Evolutionary conservation across 2,113 vertebrate species (phyloP).

Genomic region (Thryonomys swinderianus): DNA sequence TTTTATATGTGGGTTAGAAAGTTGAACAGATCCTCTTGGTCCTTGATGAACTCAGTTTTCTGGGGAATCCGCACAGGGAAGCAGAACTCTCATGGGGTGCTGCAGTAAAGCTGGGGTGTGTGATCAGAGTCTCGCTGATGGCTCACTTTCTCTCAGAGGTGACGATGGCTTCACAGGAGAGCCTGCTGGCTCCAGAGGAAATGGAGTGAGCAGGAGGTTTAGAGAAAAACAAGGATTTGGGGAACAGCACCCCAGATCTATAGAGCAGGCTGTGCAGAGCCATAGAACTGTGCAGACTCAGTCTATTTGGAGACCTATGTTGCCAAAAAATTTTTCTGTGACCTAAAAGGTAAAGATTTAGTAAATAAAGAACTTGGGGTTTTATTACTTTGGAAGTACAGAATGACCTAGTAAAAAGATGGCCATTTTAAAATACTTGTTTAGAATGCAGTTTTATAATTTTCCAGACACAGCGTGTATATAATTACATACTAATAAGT

Average conservation of each 20-base stretch:
- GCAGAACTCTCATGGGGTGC: neutral
- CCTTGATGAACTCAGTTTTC: neutral
- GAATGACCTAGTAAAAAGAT: neutral
- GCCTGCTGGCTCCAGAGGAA: neutral
- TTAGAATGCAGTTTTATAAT: slow-evolving; percentile 44
- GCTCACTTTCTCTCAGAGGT: neutral
- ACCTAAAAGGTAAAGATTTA: neutral
- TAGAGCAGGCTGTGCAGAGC: neutral
- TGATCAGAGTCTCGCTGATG: neutral
- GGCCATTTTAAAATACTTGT: slow-evolving; percentile 24
- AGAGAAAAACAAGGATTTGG: neutral
- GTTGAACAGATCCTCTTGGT: neutral
- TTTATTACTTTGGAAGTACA: slow-evolving; percentile 17
- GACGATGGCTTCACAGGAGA: neutral
- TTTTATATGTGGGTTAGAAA: neutral
- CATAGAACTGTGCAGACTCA: neutral
- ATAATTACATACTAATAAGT: slow-evolving; percentile 58
- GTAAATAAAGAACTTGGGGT: neutral
- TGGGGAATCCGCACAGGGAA: neutral
- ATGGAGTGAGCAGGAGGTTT: neutral
- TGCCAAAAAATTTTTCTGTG: neutral
- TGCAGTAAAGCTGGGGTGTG: neutral
- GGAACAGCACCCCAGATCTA: neutral
- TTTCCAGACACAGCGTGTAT: neutral
- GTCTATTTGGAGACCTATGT: neutral